Evolutionary conservation across 2,888 invertebrate species (phyloP).

Genomic region (Plebejus argus): DNA sequence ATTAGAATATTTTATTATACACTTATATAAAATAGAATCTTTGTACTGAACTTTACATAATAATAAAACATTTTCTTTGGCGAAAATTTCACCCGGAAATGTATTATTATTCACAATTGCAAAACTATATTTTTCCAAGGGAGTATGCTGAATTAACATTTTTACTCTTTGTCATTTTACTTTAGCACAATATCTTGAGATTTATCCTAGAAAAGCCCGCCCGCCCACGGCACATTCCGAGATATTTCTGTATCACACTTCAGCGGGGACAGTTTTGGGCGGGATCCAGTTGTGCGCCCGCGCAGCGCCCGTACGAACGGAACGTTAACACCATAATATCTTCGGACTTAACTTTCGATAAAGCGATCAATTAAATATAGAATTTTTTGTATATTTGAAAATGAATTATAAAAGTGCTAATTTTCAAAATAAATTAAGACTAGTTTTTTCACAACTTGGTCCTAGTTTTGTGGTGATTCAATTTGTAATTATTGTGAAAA

Average conservation of each 20-base stretch:
- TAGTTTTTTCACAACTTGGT: no score
- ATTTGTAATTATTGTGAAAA: background rate
- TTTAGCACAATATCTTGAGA: background rate
- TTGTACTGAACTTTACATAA: no score
- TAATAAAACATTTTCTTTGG: no score
- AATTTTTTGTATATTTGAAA: background rate
- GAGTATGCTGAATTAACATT: no score
- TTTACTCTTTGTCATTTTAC: background rate
- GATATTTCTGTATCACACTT: constrained; percentile 73
- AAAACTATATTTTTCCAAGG: no score
- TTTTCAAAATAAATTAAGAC: no score
- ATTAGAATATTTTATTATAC: no score
- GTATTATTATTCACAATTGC: no score
- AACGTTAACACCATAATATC: constrained; percentile 34
- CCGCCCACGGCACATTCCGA: constrained; percentile 65
- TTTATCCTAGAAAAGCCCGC: constrained; percentile 60
- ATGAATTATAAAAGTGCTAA: no score
- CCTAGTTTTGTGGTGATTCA: no score
- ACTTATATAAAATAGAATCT: no score
- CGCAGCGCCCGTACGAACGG: constrained; percentile 38
- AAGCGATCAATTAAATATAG: background rate
- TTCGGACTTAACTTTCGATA: constrained; percentile 11
- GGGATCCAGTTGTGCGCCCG: constrained; percentile 63
- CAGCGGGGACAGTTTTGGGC: constrained; percentile 76
- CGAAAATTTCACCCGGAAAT: no score